Percentiles rank a stretch among this genome's conserved stretches.
Evolutionary conservation across 2,797 vertebrate genomes (phyloP).

Genomic region (Argya squamiceps): DNA sequence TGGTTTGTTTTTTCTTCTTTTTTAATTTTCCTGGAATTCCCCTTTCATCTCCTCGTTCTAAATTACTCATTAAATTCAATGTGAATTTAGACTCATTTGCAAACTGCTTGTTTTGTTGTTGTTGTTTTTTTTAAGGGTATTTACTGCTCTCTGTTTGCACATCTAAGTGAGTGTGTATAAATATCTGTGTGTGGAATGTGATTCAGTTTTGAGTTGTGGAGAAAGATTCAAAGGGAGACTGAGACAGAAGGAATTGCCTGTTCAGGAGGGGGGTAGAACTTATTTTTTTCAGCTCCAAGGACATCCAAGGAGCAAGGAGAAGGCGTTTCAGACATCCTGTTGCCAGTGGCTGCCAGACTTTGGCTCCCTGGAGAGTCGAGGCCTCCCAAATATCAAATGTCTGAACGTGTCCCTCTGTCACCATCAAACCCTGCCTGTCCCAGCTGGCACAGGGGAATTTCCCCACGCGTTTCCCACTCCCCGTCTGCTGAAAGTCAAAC

Average conservation of each 20-base stretch:
- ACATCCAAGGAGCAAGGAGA: conserved; percentile 4
- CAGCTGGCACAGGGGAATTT: background rate
- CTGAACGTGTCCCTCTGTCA: background rate
- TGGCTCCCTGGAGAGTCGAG: background rate
- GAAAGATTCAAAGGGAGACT: background rate
- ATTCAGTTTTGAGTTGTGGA: background rate
- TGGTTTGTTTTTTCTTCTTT: background rate
- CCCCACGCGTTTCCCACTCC: background rate
- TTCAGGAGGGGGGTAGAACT: background rate
- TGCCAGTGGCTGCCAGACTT: background rate
- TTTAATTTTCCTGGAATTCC: background rate
- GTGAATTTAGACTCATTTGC: background rate
- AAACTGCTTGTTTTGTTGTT: background rate
- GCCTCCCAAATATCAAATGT: background rate
- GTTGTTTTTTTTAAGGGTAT: background rate
- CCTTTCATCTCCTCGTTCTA: background rate
- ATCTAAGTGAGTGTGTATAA: background rate
- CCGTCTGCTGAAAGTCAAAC: conserved; percentile 2
- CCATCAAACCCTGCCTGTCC: background rate
- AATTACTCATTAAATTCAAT: background rate
- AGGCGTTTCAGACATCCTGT: background rate
- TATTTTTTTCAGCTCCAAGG: background rate
- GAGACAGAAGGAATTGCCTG: background rate
- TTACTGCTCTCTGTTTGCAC: background rate
- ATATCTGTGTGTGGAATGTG: background rate